A percentile compares a stretch with the other conserved stretches of the same genome.
phyloP scores from a whole-genome alignment of 1,140 invertebrate genomes.

The Neotoxoptera formosana region DNA sequence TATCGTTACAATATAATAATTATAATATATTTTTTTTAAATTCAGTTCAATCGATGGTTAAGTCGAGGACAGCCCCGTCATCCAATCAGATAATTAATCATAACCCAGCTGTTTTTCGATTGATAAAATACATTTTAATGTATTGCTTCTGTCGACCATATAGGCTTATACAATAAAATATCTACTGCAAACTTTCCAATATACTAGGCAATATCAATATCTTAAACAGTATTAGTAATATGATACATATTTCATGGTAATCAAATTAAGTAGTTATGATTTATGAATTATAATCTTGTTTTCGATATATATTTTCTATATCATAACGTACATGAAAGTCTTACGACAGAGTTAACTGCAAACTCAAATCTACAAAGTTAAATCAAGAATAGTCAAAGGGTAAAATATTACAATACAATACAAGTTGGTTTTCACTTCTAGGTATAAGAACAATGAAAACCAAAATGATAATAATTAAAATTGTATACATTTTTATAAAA shows the following conservation, averaged over 20 bases:
- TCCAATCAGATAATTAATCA: background rate
- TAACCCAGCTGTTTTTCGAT: background rate
- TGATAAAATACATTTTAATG: background rate
- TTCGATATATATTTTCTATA: background rate
- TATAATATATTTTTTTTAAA: background rate
- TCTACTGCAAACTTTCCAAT: background rate
- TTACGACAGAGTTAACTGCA: background rate
- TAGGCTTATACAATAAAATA: background rate
- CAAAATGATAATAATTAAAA: background rate
- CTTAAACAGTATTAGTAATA: background rate
- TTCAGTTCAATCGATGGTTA: background rate
- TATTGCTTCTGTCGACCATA: background rate
- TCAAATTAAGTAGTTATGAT: background rate
- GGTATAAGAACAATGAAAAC: background rate
- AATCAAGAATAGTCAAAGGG: background rate
- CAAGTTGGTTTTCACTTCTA: background rate
- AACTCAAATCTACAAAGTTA: background rate
- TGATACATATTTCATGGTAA: background rate
- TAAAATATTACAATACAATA: background rate
- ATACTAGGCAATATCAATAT: background rate
- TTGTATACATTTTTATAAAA: background rate
- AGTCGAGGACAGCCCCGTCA: background rate
- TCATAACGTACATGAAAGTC: background rate
- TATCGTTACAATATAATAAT: background rate
- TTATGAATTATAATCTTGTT: background rate